A percentile compares a stretch with the other conserved stretches of the same genome.
These are phyloP conservation scores for Ammospiza nelsoni DNA, from an alignment of 2,113 vertebrate species.

Conservation along the genomic window DNA sequence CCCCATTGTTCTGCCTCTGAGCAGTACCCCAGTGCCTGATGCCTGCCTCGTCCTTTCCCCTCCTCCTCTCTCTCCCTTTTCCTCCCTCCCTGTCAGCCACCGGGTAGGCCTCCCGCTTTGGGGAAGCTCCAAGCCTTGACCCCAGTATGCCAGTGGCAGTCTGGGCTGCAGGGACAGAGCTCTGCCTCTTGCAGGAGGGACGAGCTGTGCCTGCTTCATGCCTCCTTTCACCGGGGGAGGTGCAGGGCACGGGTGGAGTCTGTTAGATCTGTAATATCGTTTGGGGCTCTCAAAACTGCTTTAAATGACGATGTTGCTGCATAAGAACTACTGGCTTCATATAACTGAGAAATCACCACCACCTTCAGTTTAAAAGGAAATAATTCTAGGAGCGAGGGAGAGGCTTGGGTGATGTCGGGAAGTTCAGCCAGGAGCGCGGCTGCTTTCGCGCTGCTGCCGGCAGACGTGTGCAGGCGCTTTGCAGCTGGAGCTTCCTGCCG, in stretches of 20 bases:
- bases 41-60: background rate
- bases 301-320: background rate
- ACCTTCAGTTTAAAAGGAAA: background rate
- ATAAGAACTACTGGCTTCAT: background rate
- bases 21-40: fast-evolving
- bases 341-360: background rate
- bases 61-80: background rate
- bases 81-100: background rate
- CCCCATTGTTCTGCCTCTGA: background rate
- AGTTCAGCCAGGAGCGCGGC: background rate
- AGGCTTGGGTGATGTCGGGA: background rate
- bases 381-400: background rate
- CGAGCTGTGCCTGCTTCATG: background rate
- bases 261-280: background rate
- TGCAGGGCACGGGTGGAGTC: background rate
- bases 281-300: background rate
- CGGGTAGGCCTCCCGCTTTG: fast-evolving
- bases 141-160: background rate
- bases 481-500: background rate
- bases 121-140: background rate
- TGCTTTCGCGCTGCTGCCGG: background rate
- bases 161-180: background rate
- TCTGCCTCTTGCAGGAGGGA: background rate
- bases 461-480: too few relatives aligned
- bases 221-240: background rate